Conservation (phyloP, 64 coral and sea anemone genomes). For the Dendronephthya gigantea region DNA sequence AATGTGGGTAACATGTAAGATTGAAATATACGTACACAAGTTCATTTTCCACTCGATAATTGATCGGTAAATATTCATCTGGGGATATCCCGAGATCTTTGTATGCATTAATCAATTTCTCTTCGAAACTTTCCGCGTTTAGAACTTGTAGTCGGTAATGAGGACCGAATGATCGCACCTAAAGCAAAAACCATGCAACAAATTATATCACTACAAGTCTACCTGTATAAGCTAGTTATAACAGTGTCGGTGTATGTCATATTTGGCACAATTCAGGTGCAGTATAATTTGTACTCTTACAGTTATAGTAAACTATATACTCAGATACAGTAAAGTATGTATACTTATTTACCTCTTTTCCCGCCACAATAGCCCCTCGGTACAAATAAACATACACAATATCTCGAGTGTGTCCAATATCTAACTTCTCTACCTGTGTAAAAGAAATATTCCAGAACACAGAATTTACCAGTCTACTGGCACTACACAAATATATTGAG, state of each 20-base stretch:
- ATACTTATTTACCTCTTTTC: conserved; percentile 72
- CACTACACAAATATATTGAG: not conserved
- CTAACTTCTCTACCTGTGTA: conserved; percentile 69
- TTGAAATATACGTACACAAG: not conserved
- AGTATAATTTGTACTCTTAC: too few species aligned
- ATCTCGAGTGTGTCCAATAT: conserved; percentile 71
- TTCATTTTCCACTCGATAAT: conserved; percentile 19
- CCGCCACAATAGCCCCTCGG: conserved; percentile 68
- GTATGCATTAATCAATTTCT: not conserved
- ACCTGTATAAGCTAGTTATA: not conserved
- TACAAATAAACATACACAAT: conserved; percentile 81
- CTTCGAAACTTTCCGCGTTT: not conserved
- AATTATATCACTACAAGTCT: not conserved
- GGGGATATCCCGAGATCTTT: conserved; percentile 1
- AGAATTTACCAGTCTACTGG: conserved; percentile 48
- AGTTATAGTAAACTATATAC: too few species aligned
- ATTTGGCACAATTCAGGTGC: too few species aligned
- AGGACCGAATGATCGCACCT: not conserved
- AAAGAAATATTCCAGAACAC: not conserved
- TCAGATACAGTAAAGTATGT: not conserved
- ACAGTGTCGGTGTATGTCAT: too few species aligned
- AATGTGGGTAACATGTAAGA: not conserved
- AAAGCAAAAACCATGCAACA: not conserved
- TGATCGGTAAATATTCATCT: not conserved
- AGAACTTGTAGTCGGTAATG: not conserved